phyloP scores from a whole-genome alignment of 2,113 vertebrate genomes.

The Pangasianodon hypophthalmus region DNA sequence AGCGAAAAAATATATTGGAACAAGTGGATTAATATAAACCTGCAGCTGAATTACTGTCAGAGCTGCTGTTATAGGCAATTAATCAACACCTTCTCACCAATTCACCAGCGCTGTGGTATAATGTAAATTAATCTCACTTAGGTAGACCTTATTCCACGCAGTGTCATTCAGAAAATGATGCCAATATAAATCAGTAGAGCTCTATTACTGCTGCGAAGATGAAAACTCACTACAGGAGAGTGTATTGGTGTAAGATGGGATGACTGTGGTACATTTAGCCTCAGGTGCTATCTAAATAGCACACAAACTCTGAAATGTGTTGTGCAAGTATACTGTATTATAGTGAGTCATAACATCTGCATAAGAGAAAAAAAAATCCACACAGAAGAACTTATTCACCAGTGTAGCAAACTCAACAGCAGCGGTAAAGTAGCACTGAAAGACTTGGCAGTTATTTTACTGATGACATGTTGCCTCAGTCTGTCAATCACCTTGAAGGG shows the following conservation, averaged over 20 bases:
- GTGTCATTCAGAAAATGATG: background rate
- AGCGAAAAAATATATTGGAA: background rate
- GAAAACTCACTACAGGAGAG: background rate
- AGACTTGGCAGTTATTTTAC: constrained; percentile 4
- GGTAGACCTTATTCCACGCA: background rate
- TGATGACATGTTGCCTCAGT: background rate
- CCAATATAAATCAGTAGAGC: background rate
- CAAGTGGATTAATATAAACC: background rate
- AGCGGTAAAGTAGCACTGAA: background rate
- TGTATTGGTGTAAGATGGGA: background rate
- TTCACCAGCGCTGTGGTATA: background rate
- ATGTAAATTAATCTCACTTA: background rate
- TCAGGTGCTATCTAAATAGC: background rate
- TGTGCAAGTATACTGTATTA: background rate
- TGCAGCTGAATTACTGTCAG: background rate
- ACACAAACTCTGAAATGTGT: background rate
- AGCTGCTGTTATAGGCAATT: background rate
- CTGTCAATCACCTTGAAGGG: constrained; percentile 9
- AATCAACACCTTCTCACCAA: background rate
- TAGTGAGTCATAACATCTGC: background rate
- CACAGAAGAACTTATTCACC: background rate
- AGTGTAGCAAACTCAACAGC: background rate
- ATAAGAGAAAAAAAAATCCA: background rate
- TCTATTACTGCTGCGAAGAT: background rate
- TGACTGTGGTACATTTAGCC: background rate